phyloP scores from a whole-genome alignment of 2,888 invertebrate genomes.

The Actias luna region DNA sequence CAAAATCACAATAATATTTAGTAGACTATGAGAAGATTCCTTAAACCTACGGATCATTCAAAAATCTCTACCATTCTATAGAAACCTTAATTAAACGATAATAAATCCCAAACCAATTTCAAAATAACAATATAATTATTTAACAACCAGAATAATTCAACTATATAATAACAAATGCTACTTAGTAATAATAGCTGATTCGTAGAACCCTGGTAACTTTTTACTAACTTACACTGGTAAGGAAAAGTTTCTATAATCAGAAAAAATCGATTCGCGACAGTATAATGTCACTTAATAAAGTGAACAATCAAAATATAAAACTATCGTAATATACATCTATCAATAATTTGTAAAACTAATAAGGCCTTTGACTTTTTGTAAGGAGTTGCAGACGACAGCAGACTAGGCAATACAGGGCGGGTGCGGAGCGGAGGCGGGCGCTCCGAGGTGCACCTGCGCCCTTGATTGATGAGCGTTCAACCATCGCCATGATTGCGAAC shows the following conservation, averaged over 20 bases:
- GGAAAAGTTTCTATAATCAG: too few species aligned
- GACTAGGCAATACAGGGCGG: conserved; percentile 30
- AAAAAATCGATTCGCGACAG: too few species aligned
- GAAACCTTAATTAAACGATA: too few species aligned
- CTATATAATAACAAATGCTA: too few species aligned
- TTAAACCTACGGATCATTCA: too few species aligned
- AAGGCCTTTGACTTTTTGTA: conserved; percentile 37
- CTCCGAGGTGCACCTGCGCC: conserved; percentile 65
- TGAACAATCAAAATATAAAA: not conserved
- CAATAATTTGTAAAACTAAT: conserved; percentile 2
- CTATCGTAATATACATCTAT: conserved; percentile 13
- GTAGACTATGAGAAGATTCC: too few species aligned
- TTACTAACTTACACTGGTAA: not conserved
- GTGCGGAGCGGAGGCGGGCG: conserved; percentile 32
- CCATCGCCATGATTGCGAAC: conserved; percentile 69
- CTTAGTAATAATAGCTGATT: too few species aligned
- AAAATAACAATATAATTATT: too few species aligned
- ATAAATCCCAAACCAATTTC: too few species aligned
- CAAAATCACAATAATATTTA: too few species aligned
- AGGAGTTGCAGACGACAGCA: conserved; percentile 41
- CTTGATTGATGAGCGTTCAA: conserved; percentile 73
- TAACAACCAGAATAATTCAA: too few species aligned
- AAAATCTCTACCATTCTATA: too few species aligned
- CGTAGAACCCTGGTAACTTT: not conserved
- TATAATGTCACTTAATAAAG: not conserved